These are phyloP conservation scores for Nettapus auritus DNA, from an alignment of 2,113 vertebrate genomes.

Conservation along the genomic window DNA sequence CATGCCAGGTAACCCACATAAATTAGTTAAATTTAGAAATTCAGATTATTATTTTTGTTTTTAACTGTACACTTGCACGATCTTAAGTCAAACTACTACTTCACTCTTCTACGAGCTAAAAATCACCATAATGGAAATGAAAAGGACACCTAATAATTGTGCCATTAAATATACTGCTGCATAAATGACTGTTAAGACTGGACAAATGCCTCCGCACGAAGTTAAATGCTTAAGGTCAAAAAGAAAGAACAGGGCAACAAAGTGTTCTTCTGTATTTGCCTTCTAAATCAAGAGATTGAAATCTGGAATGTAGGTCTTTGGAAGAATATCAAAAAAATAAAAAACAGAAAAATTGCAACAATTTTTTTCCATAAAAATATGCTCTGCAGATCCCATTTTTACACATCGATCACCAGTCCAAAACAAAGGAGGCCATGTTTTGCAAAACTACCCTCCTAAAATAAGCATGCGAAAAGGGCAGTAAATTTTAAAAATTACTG, in stretches of 20 bases:
- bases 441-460: constrained; percentile 10
- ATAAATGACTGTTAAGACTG: background rate
- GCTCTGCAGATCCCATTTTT: background rate
- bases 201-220: background rate
- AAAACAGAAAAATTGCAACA: background rate
- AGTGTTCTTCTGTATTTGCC: background rate
- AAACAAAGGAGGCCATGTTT: constrained; percentile 3
- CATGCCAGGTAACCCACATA: background rate
- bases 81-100: background rate
- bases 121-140: background rate
- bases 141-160: background rate
- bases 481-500: constrained; percentile 17
- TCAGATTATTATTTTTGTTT: background rate
- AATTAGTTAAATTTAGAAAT: background rate
- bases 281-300: background rate
- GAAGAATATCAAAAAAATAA: background rate
- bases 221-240: background rate
- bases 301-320: background rate
- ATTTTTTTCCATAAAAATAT: background rate
- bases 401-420: background rate
- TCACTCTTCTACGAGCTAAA: background rate
- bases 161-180: background rate
- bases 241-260: background rate
- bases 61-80: background rate
- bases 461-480: constrained; percentile 33